phyloP scores from a whole-genome alignment of 2,797 vertebrate genomes.

The Hephaestus fuliginosus region DNA sequence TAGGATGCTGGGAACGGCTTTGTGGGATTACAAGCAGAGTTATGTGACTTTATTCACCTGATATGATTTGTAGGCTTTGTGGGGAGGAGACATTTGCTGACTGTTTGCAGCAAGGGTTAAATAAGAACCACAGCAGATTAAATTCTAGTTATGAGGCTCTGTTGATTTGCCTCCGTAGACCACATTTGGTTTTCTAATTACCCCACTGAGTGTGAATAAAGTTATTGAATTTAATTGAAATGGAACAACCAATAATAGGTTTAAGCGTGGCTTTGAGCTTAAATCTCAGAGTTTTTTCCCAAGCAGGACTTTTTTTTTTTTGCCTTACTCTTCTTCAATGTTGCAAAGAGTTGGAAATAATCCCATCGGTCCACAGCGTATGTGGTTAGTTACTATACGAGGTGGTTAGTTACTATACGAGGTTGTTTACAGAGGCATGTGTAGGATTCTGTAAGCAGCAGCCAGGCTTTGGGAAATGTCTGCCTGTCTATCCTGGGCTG shows the following conservation, averaged over 20 bases:
- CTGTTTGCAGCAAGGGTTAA: neutral
- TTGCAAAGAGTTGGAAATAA: conserved; percentile 11
- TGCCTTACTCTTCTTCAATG: conserved; percentile 1
- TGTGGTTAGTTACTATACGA: neutral
- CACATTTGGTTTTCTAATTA: conserved; percentile 13
- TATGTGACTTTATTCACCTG: conserved; percentile 24
- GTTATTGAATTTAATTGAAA: conserved; percentile 8
- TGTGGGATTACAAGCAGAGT: conserved; percentile 25
- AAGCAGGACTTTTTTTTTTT: neutral
- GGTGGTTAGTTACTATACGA: neutral
- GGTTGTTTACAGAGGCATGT: neutral
- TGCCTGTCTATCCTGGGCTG: neutral
- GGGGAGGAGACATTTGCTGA: neutral
- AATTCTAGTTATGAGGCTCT: conserved; percentile 15
- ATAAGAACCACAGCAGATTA: neutral
- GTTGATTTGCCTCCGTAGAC: neutral
- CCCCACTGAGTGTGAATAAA: neutral
- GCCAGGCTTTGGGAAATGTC: neutral
- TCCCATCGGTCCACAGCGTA: neutral
- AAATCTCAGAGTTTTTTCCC: conserved; percentile 3
- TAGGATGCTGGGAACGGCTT: conserved; percentile 9
- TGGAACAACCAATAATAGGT: conserved; percentile 6
- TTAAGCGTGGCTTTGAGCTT: conserved; percentile 14
- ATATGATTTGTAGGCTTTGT: neutral
- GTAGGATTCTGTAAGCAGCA: neutral